Evolutionary conservation across 2,113 vertebrate species (phyloP).

Genomic region (Oncorhynchus kisutch): DNA sequence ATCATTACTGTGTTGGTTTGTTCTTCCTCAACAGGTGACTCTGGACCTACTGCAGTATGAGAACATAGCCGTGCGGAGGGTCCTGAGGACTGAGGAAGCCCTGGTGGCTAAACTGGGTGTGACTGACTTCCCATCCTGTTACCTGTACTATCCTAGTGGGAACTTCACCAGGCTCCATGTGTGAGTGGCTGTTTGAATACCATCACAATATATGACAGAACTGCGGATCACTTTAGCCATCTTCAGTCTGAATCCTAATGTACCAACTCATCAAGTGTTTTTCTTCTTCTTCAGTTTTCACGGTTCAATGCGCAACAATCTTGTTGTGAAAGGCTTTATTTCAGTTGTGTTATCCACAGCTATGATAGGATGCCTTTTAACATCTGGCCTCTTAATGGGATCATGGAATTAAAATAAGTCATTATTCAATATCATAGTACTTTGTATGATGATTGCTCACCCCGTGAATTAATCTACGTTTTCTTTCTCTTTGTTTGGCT

Average conservation of each 20-base stretch:
- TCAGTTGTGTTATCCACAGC: slow-evolving; percentile 60
- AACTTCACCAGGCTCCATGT: slow-evolving; percentile 75
- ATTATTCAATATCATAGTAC: slow-evolving; percentile 72
- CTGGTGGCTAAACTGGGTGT: slow-evolving; percentile 77
- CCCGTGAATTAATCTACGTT: slow-evolving; percentile 70
- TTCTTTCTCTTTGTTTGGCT: slow-evolving; percentile 68
- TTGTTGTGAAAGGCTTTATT: slow-evolving; percentile 13
- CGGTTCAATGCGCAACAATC: slow-evolving; percentile 35
- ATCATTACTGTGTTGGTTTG: neutral
- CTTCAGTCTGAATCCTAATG: neutral
- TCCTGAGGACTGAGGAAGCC: slow-evolving; percentile 72
- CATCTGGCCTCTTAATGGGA: slow-evolving; percentile 72
- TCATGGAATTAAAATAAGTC: slow-evolving; percentile 62
- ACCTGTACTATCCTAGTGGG: slow-evolving; percentile 77
- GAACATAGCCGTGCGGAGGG: slow-evolving; percentile 82
- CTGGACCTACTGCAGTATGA: slow-evolving; percentile 88
- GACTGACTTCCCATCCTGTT: slow-evolving; percentile 84
- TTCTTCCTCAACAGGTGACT: slow-evolving; percentile 74
- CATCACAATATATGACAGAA: too few relatives aligned
- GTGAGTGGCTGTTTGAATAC: slow-evolving; percentile 72
- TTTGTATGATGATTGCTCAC: slow-evolving; percentile 55
- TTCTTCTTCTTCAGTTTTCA: slow-evolving; percentile 8
- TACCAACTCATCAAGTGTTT: neutral
- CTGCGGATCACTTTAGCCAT: too few relatives aligned
- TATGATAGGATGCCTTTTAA: slow-evolving; percentile 68